A percentile compares a stretch with the other conserved stretches of the same genome.
These are phyloP conservation scores for Paguma larvata DNA, from an alignment of 2,797 vertebrate genomes.

Conservation along the genomic window DNA sequence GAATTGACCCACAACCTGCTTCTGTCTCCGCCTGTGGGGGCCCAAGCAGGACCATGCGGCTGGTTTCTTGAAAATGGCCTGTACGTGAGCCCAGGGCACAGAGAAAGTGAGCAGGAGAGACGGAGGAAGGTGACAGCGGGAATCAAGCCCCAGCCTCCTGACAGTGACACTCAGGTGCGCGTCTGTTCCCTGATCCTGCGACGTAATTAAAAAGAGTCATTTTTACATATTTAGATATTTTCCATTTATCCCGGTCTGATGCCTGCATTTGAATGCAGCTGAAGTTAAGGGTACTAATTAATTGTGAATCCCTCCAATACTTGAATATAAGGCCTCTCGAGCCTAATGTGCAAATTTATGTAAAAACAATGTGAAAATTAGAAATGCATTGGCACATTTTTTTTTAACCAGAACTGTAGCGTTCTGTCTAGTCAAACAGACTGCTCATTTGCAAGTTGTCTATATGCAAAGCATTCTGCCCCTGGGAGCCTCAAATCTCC, in stretches of 20 bases:
- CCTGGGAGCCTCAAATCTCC: constrained; percentile 69
- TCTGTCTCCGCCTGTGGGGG: too few species aligned
- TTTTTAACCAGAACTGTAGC: constrained; percentile 76
- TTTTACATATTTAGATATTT: constrained; percentile 60
- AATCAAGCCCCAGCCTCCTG: not conserved
- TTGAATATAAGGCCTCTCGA: constrained; percentile 66
- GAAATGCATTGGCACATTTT: constrained; percentile 77
- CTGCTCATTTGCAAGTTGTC: constrained; percentile 84
- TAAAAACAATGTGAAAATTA: constrained; percentile 84
- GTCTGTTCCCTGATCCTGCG: not conserved
- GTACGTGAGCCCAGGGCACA: not conserved
- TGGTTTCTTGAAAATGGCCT: not conserved
- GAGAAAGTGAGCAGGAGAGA: not conserved
- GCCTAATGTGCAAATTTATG: constrained; percentile 84
- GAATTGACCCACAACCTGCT: not conserved
- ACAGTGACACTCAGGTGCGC: not conserved
- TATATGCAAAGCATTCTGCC: constrained; percentile 79
- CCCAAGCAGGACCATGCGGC: not conserved
- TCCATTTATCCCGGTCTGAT: not conserved
- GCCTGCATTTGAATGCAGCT: constrained; percentile 59
- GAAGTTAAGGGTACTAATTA: constrained; percentile 74
- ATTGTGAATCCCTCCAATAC: constrained; percentile 71
- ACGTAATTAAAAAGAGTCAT: not conserved
- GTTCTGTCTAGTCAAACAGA: constrained; percentile 76
- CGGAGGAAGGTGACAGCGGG: not conserved